These are phyloP conservation scores for Automeris io DNA, from an alignment of 2,888 invertebrate species.

Conservation along the genomic window DNA sequence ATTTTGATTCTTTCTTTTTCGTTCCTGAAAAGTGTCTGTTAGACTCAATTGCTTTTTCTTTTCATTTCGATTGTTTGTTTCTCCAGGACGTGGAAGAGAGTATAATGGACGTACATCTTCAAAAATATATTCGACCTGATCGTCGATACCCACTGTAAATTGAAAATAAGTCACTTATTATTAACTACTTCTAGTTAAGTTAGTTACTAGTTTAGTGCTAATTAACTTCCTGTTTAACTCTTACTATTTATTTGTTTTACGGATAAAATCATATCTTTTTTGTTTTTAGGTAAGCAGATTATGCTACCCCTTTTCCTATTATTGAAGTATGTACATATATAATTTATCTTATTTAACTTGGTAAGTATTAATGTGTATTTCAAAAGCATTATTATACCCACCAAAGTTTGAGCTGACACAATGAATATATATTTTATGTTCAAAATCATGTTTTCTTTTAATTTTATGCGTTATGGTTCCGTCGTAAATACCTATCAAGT, in stretches of 20 bases:
- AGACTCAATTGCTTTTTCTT: conserved; percentile 30
- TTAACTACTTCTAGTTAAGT: too few species aligned
- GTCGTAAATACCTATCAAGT: conserved; percentile 59
- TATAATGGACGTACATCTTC: conserved; percentile 29
- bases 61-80: conserved; percentile 12
- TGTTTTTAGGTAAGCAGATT: too few species aligned
- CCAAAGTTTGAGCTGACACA: conserved; percentile 79
- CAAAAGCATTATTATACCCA: conserved; percentile 29
- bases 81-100: conserved; percentile 8
- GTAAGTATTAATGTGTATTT: not conserved
- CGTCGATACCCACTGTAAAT: conserved; percentile 74
- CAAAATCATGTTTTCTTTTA: conserved; percentile 45
- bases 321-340: too few species aligned
- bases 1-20: conserved; percentile 43
- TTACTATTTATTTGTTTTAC: too few species aligned
- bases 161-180: too few species aligned
- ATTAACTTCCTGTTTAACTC: too few species aligned
- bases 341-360: too few species aligned
- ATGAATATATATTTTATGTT: conserved; percentile 68
- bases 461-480: conserved; percentile 59
- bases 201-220: too few species aligned
- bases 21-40: conserved; percentile 40
- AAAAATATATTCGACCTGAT: conserved; percentile 47
- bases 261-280: too few species aligned
- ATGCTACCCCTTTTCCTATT: too few species aligned